Evolutionary conservation across 2,113 vertebrate species (phyloP).

Genomic region (Lepisosteus oculatus): DNA sequence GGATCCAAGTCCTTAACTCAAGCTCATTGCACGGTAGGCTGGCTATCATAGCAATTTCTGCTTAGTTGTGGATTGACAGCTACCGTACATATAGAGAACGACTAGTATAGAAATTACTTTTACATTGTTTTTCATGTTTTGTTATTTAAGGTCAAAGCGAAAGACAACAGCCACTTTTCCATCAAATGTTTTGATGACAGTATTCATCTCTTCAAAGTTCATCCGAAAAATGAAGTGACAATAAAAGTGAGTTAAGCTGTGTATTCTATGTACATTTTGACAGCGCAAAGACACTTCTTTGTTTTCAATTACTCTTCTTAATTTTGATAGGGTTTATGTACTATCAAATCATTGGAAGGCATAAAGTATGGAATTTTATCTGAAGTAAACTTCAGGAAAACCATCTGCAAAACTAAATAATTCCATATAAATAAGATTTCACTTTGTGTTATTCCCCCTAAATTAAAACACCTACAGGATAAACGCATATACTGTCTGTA

Average conservation of each 20-base stretch:
- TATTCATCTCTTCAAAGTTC: slow-evolving; percentile 87
- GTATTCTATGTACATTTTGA: background rate
- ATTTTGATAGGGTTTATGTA: no score
- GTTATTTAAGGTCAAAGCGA: slow-evolving; percentile 72
- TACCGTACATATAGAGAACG: no score
- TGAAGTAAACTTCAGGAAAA: no score
- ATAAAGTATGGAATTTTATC: no score
- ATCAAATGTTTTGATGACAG: slow-evolving; percentile 92
- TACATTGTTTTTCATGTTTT: slow-evolving; percentile 12
- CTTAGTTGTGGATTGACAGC: background rate
- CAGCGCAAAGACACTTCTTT: background rate
- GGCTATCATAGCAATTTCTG: background rate
- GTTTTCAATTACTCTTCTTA: background rate
- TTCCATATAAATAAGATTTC: no score
- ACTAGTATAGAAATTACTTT: background rate
- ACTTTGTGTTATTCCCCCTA: no score
- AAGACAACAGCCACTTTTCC: slow-evolving; percentile 79
- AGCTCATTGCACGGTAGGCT: slow-evolving; percentile 82
- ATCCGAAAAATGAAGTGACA: slow-evolving; percentile 70
- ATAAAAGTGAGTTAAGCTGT: slow-evolving; percentile 72
- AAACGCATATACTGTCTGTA: no score
- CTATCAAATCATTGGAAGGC: no score
- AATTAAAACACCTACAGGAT: no score
- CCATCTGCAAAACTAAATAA: no score
- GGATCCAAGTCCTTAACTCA: slow-evolving; percentile 90